Base-by-base conservation (phyloP, 2,113 vertebrate species). In the Microcebus jonahi region DNA sequence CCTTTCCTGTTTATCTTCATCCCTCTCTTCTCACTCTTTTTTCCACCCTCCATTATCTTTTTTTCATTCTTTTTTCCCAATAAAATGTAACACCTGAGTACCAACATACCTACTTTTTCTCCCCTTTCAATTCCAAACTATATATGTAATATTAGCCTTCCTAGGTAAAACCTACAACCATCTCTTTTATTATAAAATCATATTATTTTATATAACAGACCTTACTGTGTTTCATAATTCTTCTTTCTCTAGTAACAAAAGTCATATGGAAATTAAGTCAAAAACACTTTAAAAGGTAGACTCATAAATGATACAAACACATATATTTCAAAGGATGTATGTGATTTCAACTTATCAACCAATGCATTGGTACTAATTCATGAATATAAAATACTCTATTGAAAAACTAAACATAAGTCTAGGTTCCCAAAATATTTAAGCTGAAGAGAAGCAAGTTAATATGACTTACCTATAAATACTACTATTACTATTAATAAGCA, bases 251-350 rank as follows among this genome's bases (percentile, higher is more conserved):
- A 89, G 67, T 82, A 86, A 97, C 8, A 73, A 71, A 92, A 87
- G 45, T 95, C 31, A 85, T 15, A 94, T 36, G 42, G 31, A 95
- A 89, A 91, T 76, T 91, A 95, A 91, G 77, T 55, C n/a, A 88
- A 97, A 81, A 76, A 20, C 5, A 90, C 23, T 77, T 95, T 88
- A 87, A 88, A 92, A 82, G 39, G 48, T 29, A 90, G 25, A 94
- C 82, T 94, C 7, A 57, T 42, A 92, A 95, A 79, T 94, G 45
- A 81, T 61, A 20, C 1, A 86, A 82, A 21, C 7, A 92, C 14
- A 83, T 61, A 34, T 81, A 94, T 68, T 85, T 87, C 31, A 95
- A 88, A 81, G 45, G 50, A 27, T 93, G 1, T 59, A 83, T 80
- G 42, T 75, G 34, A 85, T 91, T 93, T 93, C 34, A 92, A 63